A percentile compares a stretch with the other conserved stretches of the same genome.
Evolutionary conservation across 2,888 invertebrate genomes (phyloP).

Genomic region (Holacanthella duospinosa): DNA sequence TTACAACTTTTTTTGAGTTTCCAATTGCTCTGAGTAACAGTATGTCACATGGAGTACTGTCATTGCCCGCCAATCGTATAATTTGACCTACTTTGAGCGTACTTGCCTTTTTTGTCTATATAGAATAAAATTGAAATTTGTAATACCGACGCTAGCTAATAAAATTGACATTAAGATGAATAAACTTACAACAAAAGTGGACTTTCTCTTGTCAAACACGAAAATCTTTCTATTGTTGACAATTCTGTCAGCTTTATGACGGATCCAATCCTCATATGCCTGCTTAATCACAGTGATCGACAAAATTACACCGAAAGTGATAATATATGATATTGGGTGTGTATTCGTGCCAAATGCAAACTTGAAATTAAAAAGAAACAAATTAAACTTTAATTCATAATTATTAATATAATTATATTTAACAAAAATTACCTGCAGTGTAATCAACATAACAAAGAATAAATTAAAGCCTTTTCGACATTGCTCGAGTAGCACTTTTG

Average conservation of each 20-base stretch:
- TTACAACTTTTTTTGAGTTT: conserved; percentile 40
- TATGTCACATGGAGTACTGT: conserved; percentile 67
- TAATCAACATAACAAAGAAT: not conserved
- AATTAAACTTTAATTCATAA: not conserved
- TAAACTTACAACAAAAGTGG: conserved; percentile 7
- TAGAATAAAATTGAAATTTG: not conserved
- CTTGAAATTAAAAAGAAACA: not conserved
- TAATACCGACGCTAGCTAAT: not conserved
- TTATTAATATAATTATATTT: not conserved
- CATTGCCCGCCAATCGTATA: conserved; percentile 58
- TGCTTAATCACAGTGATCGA: conserved; percentile 58
- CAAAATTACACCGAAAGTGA: conserved; percentile 18
- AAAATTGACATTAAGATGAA: not conserved
- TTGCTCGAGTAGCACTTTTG: not conserved
- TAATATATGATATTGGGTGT: conserved; percentile 48
- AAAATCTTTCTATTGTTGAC: conserved; percentile 59
- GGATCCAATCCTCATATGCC: conserved; percentile 70
- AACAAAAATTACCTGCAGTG: not conserved
- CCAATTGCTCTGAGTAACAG: too few species aligned
- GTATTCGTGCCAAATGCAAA: conserved; percentile 47
- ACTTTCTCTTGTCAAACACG: conserved; percentile 25
- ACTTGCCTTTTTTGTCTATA: conserved; percentile 48
- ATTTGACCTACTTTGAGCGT: conserved; percentile 63
- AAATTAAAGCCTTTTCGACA: not conserved
- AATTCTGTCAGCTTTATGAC: conserved; percentile 60